Conservation (phyloP, 1,140 invertebrate species). For the Drosophila santomea region DNA sequence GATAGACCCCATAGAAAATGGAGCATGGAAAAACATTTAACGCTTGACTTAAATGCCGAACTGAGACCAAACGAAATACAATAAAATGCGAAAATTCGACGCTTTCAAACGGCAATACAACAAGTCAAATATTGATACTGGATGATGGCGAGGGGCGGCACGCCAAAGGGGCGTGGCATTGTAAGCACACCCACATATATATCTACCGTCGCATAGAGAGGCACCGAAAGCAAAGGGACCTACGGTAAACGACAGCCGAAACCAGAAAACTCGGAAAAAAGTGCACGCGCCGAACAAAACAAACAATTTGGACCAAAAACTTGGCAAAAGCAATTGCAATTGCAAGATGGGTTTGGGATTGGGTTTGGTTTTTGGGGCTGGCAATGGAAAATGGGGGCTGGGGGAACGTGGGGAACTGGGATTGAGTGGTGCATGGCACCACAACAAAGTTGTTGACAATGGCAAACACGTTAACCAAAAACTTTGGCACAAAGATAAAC, state of each 20-base stretch:
- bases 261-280: conserved; percentile 44
- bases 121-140: conserved; percentile 77
- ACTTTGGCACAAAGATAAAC: conserved; percentile 81
- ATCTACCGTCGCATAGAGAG: background rate
- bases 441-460: conserved; percentile 83
- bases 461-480: conserved; percentile 81
- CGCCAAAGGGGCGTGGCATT: conserved; percentile 27
- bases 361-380: conserved; percentile 11
- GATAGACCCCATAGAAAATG: conserved; percentile 57
- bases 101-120: conserved; percentile 61
- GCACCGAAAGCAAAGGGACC: conserved; percentile 16
- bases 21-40: conserved; percentile 71
- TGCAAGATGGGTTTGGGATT: conserved; percentile 36
- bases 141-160: conserved; percentile 17
- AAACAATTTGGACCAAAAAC: conserved; percentile 77
- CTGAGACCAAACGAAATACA: conserved; percentile 40
- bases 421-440: conserved; percentile 60
- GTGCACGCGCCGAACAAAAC: conserved; percentile 80
- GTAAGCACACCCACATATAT: conserved; percentile 30
- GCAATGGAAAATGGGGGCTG: background rate
- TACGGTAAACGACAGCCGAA: conserved; percentile 16
- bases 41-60: conserved; percentile 62
- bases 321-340: conserved; percentile 82
- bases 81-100: conserved; percentile 45
- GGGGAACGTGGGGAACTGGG: background rate